Base-by-base conservation (phyloP, 2,113 vertebrate genomes). In the Chamaea fasciata region DNA sequence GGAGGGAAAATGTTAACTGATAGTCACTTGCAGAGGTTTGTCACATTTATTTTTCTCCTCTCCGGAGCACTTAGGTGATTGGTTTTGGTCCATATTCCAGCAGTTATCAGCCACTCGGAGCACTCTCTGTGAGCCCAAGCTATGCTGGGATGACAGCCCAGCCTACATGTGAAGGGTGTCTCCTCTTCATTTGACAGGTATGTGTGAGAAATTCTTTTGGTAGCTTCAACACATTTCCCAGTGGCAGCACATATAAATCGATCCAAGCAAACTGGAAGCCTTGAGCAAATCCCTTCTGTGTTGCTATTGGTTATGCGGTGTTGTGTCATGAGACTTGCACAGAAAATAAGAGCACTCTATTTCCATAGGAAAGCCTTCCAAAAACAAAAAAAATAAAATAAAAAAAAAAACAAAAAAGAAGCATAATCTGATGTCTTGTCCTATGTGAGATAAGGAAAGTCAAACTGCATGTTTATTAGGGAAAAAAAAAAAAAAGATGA, bases 291-390 rank as follows among this genome's bases (percentile, higher is more conserved):
- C 93, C 87, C 94, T 94, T 89, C 92, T 84, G 83, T 85, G 88
- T 94, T 87, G 94, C 91, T 88, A 82, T 71, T 79, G 87, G 95
- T 92, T 91, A 94, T 60, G 86, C 65, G 0, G 55, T 83, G 94
- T 92, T 96, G 83, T 46, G 59, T 85, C 87, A 86, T 92, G 92
- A 97, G 90, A 96, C 94, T 95, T 95, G 97, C 89, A 95, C 87
- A 84, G 97, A 97, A 96, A 93, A 95, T 69, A 95, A 96, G 84
- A 96, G 96, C 10, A 46, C 75, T 94, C 96, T 94, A 97, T 97
- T 98, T 98, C 97, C 98, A 98, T 95, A 97, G 97, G 98, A 98
- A 98, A 98, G 96, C 97, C 86, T 95, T 94, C 80, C 10, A 65
- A 49, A 70, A 81, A 67, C 64, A 76, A 76, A 59, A 33, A 83